These are phyloP conservation scores for Protophormia terraenovae DNA, from an alignment of 2,888 invertebrate genomes.

Conservation along the genomic window DNA sequence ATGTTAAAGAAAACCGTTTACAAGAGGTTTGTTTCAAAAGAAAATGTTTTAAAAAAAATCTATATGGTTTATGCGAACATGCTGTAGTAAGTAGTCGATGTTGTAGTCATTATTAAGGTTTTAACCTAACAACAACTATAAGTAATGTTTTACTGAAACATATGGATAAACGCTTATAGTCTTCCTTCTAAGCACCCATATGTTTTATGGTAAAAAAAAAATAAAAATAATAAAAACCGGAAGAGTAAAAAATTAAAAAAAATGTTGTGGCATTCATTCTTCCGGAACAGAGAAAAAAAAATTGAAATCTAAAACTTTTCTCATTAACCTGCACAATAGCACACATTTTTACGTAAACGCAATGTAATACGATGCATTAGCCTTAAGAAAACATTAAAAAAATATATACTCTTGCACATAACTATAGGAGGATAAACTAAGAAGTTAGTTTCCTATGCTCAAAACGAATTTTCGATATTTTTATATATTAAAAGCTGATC, in stretches of 20 bases:
- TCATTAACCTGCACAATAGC: slow-evolving; percentile 76
- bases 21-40: not conserved
- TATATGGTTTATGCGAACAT: not conserved
- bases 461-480: no score
- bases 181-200: not conserved
- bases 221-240: slow-evolving; percentile 7
- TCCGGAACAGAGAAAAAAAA: slow-evolving; percentile 71
- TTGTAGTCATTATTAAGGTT: slow-evolving; percentile 23
- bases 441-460: no score
- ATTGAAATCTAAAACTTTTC: slow-evolving; percentile 78
- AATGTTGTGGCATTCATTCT: slow-evolving; percentile 70
- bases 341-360: slow-evolving; percentile 46
- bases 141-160: not conserved
- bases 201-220: not conserved
- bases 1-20: not conserved
- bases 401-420: slow-evolving; percentile 20
- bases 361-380: slow-evolving; percentile 61
- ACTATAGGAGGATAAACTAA: not conserved
- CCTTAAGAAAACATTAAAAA: slow-evolving; percentile 42
- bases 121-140: slow-evolving; percentile 20
- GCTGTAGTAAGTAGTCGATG: not conserved
- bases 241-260: not conserved
- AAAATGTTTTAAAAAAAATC: not conserved
- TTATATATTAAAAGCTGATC: not conserved
- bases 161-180: not conserved